phyloP scores from a whole-genome alignment of 2,797 vertebrate species.

The Megaceryle alcyon region DNA sequence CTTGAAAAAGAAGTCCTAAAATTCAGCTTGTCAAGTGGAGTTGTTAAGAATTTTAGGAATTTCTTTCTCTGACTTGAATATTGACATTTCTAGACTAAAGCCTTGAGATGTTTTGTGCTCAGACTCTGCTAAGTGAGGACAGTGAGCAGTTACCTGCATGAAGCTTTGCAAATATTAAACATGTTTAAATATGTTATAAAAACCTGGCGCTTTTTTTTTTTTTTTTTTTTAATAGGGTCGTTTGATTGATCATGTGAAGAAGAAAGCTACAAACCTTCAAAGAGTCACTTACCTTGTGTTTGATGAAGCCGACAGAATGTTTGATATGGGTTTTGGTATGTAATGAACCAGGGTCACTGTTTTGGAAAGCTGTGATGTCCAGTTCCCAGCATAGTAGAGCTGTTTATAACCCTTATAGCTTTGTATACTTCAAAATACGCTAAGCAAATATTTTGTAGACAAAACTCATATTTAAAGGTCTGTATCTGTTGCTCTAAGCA shows the following conservation, averaged over 20 bases:
- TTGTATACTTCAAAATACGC: not conserved
- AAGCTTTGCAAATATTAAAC: not conserved
- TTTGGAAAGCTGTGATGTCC: not conserved
- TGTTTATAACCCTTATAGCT: not conserved
- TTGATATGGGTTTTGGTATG: constrained; percentile 99
- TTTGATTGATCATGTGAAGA: constrained; percentile 98
- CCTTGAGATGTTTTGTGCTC: not conserved
- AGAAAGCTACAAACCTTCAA: constrained; percentile 97
- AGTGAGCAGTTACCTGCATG: not conserved
- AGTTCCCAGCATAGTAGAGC: not conserved
- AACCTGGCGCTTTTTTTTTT: not conserved
- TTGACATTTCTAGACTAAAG: not conserved
- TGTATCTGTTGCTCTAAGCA: not conserved
- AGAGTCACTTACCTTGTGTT: constrained; percentile 98
- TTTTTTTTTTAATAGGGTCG: constrained; percentile 84
- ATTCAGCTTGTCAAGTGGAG: not conserved
- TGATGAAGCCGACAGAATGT: constrained; percentile 99
- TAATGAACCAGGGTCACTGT: not conserved
- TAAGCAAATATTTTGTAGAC: not conserved
- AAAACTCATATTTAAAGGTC: not conserved
- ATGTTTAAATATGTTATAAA: not conserved
- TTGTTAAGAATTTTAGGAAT: not conserved
- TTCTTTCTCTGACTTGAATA: not conserved
- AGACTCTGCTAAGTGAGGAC: not conserved
- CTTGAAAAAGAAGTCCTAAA: not conserved